These are phyloP conservation scores for Antennarius striatus DNA, from an alignment of 2,113 vertebrate genomes.

Conservation along the genomic window DNA sequence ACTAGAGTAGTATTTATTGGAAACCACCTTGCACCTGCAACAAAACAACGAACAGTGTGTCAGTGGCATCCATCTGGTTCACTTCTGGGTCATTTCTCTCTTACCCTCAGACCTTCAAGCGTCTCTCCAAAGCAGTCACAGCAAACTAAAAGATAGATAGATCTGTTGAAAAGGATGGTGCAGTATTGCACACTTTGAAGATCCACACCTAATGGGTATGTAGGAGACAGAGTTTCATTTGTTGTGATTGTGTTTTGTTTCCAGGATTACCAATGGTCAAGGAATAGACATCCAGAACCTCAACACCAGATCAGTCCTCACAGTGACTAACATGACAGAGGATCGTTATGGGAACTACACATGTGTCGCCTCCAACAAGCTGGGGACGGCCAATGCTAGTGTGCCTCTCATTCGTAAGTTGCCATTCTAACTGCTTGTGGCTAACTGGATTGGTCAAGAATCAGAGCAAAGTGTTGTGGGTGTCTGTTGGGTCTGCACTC, in stretches of 20 bases:
- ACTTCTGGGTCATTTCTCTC: slow-evolving; percentile 54
- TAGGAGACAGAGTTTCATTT: slow-evolving; percentile 36
- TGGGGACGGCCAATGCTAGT: slow-evolving; percentile 94
- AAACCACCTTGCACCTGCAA: slow-evolving; percentile 39
- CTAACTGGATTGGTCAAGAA: slow-evolving; percentile 41
- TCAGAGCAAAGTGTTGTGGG: slow-evolving; percentile 43
- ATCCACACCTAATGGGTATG: slow-evolving; percentile 2
- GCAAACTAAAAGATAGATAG: slow-evolving; percentile 39
- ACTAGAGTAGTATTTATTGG: slow-evolving; percentile 47
- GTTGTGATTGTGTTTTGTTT: slow-evolving; percentile 52
- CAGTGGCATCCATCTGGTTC: slow-evolving; percentile 57
- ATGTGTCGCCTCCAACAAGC: slow-evolving; percentile 94
- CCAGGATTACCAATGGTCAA: slow-evolving; percentile 93
- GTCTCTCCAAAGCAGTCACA: slow-evolving; percentile 29
- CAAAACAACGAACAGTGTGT: slow-evolving; percentile 57
- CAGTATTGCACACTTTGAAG: slow-evolving; percentile 26
- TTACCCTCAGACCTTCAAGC: slow-evolving; percentile 51
- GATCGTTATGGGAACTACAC: slow-evolving; percentile 99
- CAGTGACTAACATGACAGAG: slow-evolving; percentile 96
- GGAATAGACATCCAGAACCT: slow-evolving; percentile 96
- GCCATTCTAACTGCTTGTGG: slow-evolving; percentile 48
- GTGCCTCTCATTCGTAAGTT: slow-evolving; percentile 98
- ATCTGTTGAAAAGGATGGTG: slow-evolving; percentile 57
- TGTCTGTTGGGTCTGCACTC: slow-evolving; percentile 17
- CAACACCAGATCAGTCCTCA: slow-evolving; percentile 95